A percentile compares a stretch with the other conserved stretches of the same genome.
Evolutionary conservation across 1,140 invertebrate species (phyloP).

Genomic region (Magallana ariakensis): DNA sequence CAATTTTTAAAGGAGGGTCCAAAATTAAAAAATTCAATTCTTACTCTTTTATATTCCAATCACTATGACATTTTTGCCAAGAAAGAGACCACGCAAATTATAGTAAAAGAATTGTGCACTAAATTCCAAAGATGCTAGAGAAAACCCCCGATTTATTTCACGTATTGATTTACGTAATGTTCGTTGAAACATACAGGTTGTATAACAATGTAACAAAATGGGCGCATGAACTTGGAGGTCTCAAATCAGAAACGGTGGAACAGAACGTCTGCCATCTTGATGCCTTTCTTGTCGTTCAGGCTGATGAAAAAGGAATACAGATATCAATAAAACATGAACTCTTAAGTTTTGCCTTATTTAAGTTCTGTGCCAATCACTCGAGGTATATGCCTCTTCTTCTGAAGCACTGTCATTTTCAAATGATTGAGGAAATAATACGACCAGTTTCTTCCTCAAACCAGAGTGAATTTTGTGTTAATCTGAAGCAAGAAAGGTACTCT

Average conservation of each 20-base stretch:
- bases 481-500: too few species aligned
- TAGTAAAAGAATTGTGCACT: not conserved
- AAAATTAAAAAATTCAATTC: too few species aligned
- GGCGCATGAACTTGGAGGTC: not conserved
- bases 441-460: too few species aligned
- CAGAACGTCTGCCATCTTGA: not conserved
- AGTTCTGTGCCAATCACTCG: too few species aligned
- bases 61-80: slow-evolving; percentile 1
- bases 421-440: too few species aligned
- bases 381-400: too few species aligned
- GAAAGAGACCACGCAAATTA: not conserved
- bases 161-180: not conserved
- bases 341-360: too few species aligned
- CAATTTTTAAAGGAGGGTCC: too few species aligned
- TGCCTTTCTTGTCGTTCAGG: not conserved
- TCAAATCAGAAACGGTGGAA: not conserved
- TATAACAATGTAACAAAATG: not conserved
- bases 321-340: slow-evolving; percentile 15
- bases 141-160: not conserved
- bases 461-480: too few species aligned
- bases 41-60: not conserved
- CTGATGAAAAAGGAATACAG: too few species aligned
- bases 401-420: too few species aligned
- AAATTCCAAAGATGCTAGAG: not conserved
- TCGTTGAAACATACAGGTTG: not conserved